Conservation (phyloP, 2,113 vertebrate species). For the Apodemus speciosus region DNA sequence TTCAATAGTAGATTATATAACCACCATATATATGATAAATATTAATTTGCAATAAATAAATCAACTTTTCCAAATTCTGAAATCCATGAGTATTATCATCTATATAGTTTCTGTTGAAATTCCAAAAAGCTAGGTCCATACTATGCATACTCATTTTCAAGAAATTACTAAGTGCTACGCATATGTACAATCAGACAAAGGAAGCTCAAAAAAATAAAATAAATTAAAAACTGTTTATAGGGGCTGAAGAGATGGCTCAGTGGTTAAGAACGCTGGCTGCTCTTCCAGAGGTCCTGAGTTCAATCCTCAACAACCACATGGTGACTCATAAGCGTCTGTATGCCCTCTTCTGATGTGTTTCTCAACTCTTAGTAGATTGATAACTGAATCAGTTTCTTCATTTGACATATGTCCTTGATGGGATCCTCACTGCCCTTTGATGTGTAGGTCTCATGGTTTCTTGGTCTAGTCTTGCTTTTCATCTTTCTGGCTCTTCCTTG, state of each 20-base stretch:
- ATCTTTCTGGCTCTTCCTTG: background rate
- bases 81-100: background rate
- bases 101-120: background rate
- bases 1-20: background rate
- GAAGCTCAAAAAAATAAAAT: background rate
- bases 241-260: too few relatives aligned
- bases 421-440: background rate
- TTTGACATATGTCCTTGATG: background rate
- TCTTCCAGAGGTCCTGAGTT: too few relatives aligned
- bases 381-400: background rate
- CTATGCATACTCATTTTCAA: background rate
- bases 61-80: background rate
- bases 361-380: too few relatives aligned
- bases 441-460: background rate
- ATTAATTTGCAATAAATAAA: conserved; percentile 6
- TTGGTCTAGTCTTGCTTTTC: background rate
- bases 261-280: too few relatives aligned
- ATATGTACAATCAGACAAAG: background rate
- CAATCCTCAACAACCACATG: too few relatives aligned
- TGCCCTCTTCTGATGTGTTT: background rate
- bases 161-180: background rate
- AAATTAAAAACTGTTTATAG: too few relatives aligned
- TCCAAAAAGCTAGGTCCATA: background rate
- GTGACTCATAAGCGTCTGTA: too few relatives aligned
- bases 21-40: background rate